Evolutionary conservation across 1,140 invertebrate species (phyloP).

Genomic region (Neomicropteryx cornuta): DNA sequence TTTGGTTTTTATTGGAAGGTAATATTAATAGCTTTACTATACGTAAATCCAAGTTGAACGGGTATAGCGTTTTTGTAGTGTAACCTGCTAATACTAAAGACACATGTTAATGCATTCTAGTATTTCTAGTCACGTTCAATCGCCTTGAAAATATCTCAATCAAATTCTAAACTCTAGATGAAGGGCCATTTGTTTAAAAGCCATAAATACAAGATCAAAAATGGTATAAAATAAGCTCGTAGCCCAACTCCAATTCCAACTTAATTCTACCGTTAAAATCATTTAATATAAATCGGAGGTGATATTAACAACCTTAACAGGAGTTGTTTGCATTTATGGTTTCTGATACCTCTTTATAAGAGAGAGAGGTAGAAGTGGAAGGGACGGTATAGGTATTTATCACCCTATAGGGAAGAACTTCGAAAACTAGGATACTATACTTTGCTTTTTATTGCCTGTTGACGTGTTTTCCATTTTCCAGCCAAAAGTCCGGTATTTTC

Average conservation of each 20-base stretch:
- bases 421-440: too few species aligned
- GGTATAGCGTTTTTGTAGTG: background rate
- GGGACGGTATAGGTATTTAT: too few species aligned
- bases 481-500: slow-evolving; percentile 72
- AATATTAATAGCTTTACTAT: background rate
- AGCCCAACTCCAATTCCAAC: too few species aligned
- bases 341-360: slow-evolving; percentile 8
- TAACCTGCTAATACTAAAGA: background rate
- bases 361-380: too few species aligned
- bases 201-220: slow-evolving; percentile 3
- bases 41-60: background rate
- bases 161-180: background rate
- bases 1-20: slow-evolving; percentile 1
- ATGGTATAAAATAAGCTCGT: slow-evolving; percentile 5
- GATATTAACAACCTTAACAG: slow-evolving; percentile 5
- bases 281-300: too few species aligned
- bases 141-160: background rate
- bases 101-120: background rate
- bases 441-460: too few species aligned
- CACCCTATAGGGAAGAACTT: too few species aligned
- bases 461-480: too few species aligned
- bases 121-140: background rate
- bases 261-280: too few species aligned
- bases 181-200: slow-evolving; percentile 4
- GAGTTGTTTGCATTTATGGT: slow-evolving; percentile 4